Conservation (phyloP, 2,113 vertebrate genomes). For the Epinephelus lanceolatus region DNA sequence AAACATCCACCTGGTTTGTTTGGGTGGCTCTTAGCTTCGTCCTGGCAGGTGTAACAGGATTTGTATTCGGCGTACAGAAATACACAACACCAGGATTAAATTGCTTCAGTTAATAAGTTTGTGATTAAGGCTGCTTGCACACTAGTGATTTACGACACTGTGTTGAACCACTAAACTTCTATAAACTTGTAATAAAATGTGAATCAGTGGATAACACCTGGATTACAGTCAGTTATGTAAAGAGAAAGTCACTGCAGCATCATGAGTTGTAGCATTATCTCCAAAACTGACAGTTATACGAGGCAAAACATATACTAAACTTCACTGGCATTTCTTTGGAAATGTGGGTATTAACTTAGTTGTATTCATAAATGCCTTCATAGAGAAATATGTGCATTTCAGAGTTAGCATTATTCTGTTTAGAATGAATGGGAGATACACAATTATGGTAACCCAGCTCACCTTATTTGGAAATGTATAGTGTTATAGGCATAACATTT, state of each 20-base stretch:
- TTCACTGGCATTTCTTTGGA: background rate
- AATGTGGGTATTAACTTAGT: background rate
- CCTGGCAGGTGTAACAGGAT: slow-evolving; percentile 2
- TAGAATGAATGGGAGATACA: background rate
- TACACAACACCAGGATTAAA: background rate
- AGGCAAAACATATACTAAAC: background rate
- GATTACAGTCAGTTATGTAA: background rate
- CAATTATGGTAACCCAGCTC: background rate
- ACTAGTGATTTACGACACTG: background rate
- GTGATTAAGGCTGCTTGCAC: background rate
- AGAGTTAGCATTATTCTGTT: background rate
- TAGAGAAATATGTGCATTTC: background rate
- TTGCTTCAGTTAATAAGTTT: background rate
- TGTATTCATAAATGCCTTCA: background rate
- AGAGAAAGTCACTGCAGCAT: too few species aligned
- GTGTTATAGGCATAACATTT: background rate
- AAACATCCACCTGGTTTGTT: slow-evolving; percentile 27
- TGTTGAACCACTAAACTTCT: background rate
- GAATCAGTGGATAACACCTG: background rate
- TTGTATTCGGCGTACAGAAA: background rate
- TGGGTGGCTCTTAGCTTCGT: slow-evolving; percentile 4
- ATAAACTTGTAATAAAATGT: too few species aligned
- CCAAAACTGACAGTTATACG: background rate
- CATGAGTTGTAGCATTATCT: background rate
- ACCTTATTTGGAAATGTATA: background rate